Conservation (phyloP, 2,797 vertebrate species). For the Rhodeus uyekii region DNA sequence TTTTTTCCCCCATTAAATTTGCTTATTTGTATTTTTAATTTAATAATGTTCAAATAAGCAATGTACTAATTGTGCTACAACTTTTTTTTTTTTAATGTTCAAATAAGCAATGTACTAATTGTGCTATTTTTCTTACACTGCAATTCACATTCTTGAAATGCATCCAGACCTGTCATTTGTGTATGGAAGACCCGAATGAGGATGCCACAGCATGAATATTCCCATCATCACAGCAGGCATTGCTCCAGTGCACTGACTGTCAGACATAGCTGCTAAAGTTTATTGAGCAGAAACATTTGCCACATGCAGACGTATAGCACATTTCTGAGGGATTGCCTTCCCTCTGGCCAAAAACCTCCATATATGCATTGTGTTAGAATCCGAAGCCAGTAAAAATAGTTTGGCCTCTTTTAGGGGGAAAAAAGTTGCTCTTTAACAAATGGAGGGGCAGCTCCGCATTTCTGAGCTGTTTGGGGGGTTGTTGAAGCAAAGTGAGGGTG, state of each 20-base stretch:
- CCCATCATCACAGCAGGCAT: conserved; percentile 15
- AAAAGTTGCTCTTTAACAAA: conserved; percentile 32
- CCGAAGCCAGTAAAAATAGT: conserved; percentile 38
- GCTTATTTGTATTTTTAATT: neutral
- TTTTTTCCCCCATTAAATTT: too few relatives aligned
- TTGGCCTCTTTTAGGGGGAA: conserved; percentile 13
- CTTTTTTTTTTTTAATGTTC: conserved; percentile 21
- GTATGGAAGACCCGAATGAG: neutral
- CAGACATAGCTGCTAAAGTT: conserved; percentile 30
- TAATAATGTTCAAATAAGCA: neutral
- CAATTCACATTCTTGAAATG: conserved; percentile 22
- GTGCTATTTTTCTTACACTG: conserved; percentile 1
- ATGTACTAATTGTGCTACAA: neutral
- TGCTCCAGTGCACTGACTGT: conserved; percentile 3
- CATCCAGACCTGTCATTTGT: conserved; percentile 1
- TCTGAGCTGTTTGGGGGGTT: conserved; percentile 9
- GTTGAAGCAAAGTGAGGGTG: conserved; percentile 25
- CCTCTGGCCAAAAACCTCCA: conserved; percentile 31
- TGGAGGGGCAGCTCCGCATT: neutral
- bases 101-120: neutral
- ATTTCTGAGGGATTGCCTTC: conserved; percentile 27
- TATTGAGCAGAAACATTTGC: conserved; percentile 39
- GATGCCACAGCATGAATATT: conserved; percentile 23
- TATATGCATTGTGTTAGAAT: conserved; percentile 35
- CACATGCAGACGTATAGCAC: conserved; percentile 31